Percentiles rank a stretch among this genome's conserved stretches.
phyloP scores from a whole-genome alignment of 2,113 vertebrate genomes.

The Gymnarchus niloticus region DNA sequence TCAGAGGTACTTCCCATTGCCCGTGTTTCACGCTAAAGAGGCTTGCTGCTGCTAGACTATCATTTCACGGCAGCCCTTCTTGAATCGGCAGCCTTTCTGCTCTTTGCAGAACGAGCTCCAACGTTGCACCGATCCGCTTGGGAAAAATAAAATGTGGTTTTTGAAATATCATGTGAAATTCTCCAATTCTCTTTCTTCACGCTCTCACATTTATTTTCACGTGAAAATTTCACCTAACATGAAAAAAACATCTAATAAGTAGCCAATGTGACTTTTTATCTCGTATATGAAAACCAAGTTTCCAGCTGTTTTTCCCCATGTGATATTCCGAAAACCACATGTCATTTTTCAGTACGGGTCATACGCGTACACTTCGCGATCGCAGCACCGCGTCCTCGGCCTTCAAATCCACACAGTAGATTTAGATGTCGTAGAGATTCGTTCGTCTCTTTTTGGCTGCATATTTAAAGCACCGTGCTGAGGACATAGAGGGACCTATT shows the following conservation, averaged over 20 bases:
- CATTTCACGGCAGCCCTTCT: neutral
- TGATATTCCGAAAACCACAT: too few species aligned
- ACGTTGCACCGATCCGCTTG: neutral
- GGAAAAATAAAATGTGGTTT: too few species aligned
- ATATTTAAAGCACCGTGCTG: neutral
- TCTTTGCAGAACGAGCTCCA: neutral
- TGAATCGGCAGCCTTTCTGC: neutral
- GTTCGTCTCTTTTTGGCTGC: neutral
- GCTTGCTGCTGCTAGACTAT: neutral
- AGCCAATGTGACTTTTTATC: too few species aligned
- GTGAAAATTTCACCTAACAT: too few species aligned
- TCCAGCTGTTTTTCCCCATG: too few species aligned
- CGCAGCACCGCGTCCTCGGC: neutral
- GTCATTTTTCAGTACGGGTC: too few species aligned
- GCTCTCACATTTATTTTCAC: too few species aligned
- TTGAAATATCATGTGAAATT: too few species aligned
- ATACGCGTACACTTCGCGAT: neutral
- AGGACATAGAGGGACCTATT: neutral
- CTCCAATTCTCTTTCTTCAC: too few species aligned
- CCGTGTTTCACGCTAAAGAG: neutral
- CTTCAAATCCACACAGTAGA: neutral
- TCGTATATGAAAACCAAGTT: too few species aligned
- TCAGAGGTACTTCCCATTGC: neutral
- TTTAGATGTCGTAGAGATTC: neutral
- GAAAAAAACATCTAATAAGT: too few species aligned